Evolutionary conservation across 1,140 invertebrate species (phyloP).

Genomic region (Neoseiulus cucumeris): DNA sequence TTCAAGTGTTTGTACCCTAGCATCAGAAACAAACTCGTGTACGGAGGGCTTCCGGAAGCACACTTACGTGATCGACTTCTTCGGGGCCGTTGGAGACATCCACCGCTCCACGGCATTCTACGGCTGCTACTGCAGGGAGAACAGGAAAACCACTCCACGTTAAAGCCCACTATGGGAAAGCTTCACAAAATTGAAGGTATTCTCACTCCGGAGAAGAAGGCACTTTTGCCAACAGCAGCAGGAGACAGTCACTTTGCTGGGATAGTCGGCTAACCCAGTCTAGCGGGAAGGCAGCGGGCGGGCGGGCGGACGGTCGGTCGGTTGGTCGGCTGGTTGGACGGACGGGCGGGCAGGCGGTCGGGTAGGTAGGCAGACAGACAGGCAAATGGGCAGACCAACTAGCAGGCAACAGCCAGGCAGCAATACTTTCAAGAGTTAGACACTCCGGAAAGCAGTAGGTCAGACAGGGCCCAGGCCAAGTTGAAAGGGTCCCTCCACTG

Average conservation of each 20-base stretch:
- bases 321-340: no score
- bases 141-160: neutral
- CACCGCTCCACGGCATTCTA: slow-evolving; percentile 9
- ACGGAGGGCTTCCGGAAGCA: neutral
- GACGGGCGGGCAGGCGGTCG: no score
- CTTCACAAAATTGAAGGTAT: neutral
- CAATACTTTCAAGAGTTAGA: neutral
- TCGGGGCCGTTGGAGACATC: slow-evolving; percentile 3
- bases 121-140: neutral
- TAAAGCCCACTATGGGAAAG: neutral
- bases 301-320: no score
- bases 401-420: neutral
- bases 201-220: neutral
- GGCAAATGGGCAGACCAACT: neutral
- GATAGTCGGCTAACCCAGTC: neutral
- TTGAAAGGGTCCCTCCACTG: slow-evolving; percentile 1
- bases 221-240: neutral
- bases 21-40: neutral
- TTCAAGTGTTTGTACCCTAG: neutral
- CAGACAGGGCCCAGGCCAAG: neutral
- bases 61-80: slow-evolving; percentile 5
- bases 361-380: neutral
- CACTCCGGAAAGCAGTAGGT: neutral
- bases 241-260: neutral
- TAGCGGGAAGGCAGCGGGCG: neutral